Evolutionary conservation across 2,797 vertebrate genomes (phyloP).

Genomic region (Erpetoichthys calabaricus): DNA sequence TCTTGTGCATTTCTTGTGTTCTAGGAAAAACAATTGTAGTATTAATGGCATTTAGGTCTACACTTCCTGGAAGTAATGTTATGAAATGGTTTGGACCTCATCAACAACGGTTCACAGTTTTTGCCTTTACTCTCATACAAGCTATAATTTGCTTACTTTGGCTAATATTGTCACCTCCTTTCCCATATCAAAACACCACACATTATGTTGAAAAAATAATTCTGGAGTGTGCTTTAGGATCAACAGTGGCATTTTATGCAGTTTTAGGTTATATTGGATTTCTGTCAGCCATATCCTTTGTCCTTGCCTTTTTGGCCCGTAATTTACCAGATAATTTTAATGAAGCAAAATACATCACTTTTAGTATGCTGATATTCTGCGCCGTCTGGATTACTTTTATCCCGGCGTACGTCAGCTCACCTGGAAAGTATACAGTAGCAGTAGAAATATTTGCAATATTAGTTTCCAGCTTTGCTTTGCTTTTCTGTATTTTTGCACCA

Average conservation of each 20-base stretch:
- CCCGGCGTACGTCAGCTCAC: conserved; percentile 44
- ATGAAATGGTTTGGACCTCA: conserved; percentile 31
- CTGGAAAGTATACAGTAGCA: conserved; percentile 48
- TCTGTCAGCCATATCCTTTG: conserved; percentile 37
- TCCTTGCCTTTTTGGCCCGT: conserved; percentile 38
- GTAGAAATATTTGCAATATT: conserved; percentile 53
- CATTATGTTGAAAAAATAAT: conserved; percentile 37
- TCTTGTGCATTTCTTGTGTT: conserved; percentile 31
- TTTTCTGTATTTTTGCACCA: conserved; percentile 45
- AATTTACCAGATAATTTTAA: conserved; percentile 46
- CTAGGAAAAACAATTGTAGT: conserved; percentile 30
- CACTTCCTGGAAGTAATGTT: conserved; percentile 24
- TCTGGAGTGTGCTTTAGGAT: conserved; percentile 39
- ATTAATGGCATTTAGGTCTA: conserved; percentile 28
- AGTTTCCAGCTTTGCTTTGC: conserved; percentile 40
- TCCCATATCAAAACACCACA: conserved; percentile 31
- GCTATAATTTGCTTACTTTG: conserved; percentile 37
- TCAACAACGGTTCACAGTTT: conserved; percentile 27
- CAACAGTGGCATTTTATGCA: conserved; percentile 38
- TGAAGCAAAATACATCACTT: conserved; percentile 46
- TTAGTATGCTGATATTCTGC: conserved; percentile 47
- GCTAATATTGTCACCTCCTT: conserved; percentile 35
- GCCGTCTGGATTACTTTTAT: conserved; percentile 46
- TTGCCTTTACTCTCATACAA: conserved; percentile 29
- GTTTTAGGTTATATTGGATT: conserved; percentile 45